Evolutionary conservation across 2,113 vertebrate species (phyloP).

Genomic region (Mystacornis crossleyi): DNA sequence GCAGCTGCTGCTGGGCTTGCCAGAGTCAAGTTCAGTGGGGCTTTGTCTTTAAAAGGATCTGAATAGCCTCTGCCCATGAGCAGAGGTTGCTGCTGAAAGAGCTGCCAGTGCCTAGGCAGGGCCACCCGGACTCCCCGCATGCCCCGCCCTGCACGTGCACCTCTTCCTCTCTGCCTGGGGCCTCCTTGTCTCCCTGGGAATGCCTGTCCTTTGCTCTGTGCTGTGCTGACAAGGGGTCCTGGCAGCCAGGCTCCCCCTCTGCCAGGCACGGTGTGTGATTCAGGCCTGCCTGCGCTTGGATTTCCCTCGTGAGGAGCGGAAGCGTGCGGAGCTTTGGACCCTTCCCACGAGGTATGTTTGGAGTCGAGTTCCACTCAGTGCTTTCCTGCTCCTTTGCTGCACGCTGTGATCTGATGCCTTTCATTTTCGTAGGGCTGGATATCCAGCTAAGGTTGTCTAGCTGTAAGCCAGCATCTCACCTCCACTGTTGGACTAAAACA

Average conservation of each 20-base stretch:
- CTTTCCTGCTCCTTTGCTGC: neutral
- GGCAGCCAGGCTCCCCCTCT: constrained; percentile 23
- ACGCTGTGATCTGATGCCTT: neutral
- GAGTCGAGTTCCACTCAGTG: neutral
- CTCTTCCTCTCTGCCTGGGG: neutral
- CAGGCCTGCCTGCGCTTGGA: constrained; percentile 19
- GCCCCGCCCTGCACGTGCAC: constrained; percentile 5
- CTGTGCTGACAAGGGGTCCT: neutral
- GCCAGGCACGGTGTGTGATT: neutral
- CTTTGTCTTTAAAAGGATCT: neutral
- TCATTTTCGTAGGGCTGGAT: neutral
- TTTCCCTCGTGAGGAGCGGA: neutral
- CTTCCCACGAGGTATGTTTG: constrained; percentile 35
- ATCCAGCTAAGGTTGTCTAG: neutral
- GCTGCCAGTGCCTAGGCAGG: neutral
- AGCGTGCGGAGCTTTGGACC: neutral
- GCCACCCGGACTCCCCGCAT: neutral
- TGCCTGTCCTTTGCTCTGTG: neutral
- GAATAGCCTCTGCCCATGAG: neutral
- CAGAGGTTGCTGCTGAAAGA: neutral
- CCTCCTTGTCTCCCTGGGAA: neutral
- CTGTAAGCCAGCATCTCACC: neutral
- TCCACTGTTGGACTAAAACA: neutral
- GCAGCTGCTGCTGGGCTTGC: neutral
- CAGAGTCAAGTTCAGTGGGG: neutral